Base-by-base conservation (phyloP, 2,888 invertebrate species). In the Cataglyphis albicans region DNA sequence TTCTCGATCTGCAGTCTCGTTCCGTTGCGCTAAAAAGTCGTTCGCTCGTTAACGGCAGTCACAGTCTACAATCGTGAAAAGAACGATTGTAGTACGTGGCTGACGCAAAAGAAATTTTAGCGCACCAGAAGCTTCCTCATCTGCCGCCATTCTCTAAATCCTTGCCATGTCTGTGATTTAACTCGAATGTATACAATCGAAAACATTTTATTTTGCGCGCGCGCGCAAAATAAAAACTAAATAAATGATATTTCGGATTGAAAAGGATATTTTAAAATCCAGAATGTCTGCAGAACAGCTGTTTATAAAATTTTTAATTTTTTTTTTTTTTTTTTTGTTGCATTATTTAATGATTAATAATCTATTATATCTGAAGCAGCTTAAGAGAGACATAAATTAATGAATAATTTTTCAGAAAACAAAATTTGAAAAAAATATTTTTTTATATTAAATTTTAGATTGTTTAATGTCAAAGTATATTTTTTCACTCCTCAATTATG, bases 31-130 rank as follows among this genome's bases (percentile, higher is more conserved):
- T 87, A 87, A 87, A 90, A 90, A 90, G 86, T 84, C 84, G 70
- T 81, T 76, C 84, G 80, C 85, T 90, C 89, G 89, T 90, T 90
- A 90, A 86, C 86, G 84, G 70, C 63, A 72, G 80, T 61, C 72
- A 29, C 76, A 72, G 72, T 75, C 68, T 63, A 72, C 83, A 84
- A 84, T 86, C 65, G 86, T 80, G 76, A 72, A 88, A 87, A 89
- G 84, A 86, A 89, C 83, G 82, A 74, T 80, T 78, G 81, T 74
- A 72, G 81, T 76, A 83, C 83, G 84, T 76, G 88, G 74, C 76
- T 75, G 25, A 38, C 9, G 82, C 44, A 48, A 78, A 89, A 84
- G 89, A 89, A 88, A 89, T 82, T 88, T 73, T 63, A 80, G 57
- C 80, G 25, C 29, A 75, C 65, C 63, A 78, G 75, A 74, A 59